These are phyloP conservation scores for Hydra vulgaris DNA, from an alignment of 30 jellyfish, hydroid and myxozoan genomes.

Conservation along the genomic window DNA sequence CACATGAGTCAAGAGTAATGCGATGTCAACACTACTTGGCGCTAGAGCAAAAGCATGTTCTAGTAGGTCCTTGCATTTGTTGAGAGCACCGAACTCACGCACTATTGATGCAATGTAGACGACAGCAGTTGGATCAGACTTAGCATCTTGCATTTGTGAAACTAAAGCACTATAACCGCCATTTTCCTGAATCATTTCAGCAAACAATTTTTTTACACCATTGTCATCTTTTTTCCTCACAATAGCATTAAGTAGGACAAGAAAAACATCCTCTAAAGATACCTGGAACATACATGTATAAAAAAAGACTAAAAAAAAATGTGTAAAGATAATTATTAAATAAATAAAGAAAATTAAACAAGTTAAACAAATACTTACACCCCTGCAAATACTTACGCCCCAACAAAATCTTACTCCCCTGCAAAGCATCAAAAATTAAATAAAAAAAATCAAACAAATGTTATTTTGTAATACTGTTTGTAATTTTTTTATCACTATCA, in stretches of 20 bases:
- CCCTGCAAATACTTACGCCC: no score
- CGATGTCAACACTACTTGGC: conserved; percentile 23
- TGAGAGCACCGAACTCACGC: conserved; percentile 19
- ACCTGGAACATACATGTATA: not conserved
- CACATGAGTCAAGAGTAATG: conserved; percentile 16
- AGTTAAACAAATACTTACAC: no score
- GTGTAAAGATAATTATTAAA: no score
- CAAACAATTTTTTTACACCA: conserved; percentile 1
- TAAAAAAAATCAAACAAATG: no score
- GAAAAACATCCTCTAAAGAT: conserved; percentile 23
- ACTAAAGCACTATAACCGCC: conserved; percentile 13
- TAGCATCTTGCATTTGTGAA: conserved; percentile 21
- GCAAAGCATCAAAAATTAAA: no score
- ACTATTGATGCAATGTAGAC: conserved; percentile 25
- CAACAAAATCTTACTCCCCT: no score
- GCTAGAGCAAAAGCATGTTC: conserved; percentile 21
- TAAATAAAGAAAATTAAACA: no score
- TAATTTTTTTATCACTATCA: no score
- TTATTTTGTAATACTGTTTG: no score
- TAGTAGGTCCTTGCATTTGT: conserved; percentile 4
- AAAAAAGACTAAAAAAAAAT: not conserved
- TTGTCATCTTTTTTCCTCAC: conserved; percentile 15
- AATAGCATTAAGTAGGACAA: conserved; percentile 19
- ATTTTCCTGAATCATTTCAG: conserved; percentile 21
- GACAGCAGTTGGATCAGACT: conserved; percentile 27